These are phyloP conservation scores for Pilophorus perplexus DNA, from an alignment of 2,888 invertebrate genomes.

Conservation along the genomic window DNA sequence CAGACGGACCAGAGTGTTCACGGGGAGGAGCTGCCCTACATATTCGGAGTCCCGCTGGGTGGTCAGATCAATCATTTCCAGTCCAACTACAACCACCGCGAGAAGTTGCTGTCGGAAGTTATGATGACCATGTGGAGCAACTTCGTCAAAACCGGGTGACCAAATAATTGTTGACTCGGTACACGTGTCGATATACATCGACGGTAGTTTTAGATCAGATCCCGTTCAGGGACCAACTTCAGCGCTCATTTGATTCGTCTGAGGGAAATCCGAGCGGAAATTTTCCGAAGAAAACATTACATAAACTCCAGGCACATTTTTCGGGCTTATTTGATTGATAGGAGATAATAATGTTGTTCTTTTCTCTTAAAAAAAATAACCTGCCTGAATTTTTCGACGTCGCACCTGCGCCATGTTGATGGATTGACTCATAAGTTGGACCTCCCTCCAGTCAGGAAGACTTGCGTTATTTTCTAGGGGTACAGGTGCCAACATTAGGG, in stretches of 20 bases:
- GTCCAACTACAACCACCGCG: slow-evolving; percentile 70
- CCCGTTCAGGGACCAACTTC: too few species aligned
- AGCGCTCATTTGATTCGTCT: too few species aligned
- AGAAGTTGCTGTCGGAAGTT: slow-evolving; percentile 77
- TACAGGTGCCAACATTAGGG: neutral
- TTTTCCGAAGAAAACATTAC: too few species aligned
- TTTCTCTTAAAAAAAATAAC: neutral
- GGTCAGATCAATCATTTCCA: slow-evolving; percentile 67
- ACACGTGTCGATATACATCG: too few species aligned
- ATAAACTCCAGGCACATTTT: too few species aligned
- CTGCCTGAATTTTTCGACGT: neutral
- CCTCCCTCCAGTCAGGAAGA: neutral
- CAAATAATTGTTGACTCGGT: too few species aligned
- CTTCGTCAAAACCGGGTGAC: slow-evolving; percentile 84
- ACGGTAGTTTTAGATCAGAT: too few species aligned
- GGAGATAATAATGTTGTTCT: neutral
- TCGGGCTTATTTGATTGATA: too few species aligned
- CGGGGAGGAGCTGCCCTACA: slow-evolving; percentile 84
- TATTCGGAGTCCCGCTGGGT: slow-evolving; percentile 80
- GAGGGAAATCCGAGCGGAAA: too few species aligned
- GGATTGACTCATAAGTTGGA: slow-evolving; percentile 31
- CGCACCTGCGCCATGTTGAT: slow-evolving; percentile 33
- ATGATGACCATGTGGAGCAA: slow-evolving; percentile 88
- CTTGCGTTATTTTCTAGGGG: neutral
- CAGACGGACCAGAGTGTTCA: slow-evolving; percentile 73